Evolutionary conservation across 2,888 invertebrate genomes (phyloP).

Genomic region (Drosophila mettleri): DNA sequence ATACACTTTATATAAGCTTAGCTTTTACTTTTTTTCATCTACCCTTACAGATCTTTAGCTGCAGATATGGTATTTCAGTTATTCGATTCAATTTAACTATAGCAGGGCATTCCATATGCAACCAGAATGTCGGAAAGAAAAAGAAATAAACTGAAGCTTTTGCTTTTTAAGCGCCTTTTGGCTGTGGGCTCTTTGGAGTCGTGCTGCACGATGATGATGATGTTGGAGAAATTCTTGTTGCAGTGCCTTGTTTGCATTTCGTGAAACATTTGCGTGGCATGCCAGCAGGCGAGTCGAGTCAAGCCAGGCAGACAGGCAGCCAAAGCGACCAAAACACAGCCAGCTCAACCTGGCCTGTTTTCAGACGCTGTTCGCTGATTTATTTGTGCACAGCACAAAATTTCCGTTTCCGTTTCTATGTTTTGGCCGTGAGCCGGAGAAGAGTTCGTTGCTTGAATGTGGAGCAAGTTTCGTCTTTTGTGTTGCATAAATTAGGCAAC

Average conservation of each 20-base stretch:
- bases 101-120: slow-evolving; percentile 23
- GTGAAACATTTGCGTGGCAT: slow-evolving; percentile 70
- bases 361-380: slow-evolving; percentile 63
- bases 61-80: slow-evolving; percentile 5
- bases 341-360: slow-evolving; percentile 56
- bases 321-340: slow-evolving; percentile 23
- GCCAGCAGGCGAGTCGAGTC: slow-evolving; percentile 26
- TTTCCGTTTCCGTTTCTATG: slow-evolving; percentile 72
- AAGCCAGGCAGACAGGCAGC: slow-evolving; percentile 11
- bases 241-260: slow-evolving; percentile 71
- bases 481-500: slow-evolving; percentile 79
- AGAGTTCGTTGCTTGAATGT: slow-evolving; percentile 9
- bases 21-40: background rate
- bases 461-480: slow-evolving; percentile 59
- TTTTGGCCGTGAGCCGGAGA: slow-evolving; percentile 23
- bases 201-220: slow-evolving; percentile 16
- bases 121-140: background rate
- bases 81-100: slow-evolving; percentile 14
- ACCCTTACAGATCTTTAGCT: background rate
- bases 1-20: background rate
- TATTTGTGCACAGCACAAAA: slow-evolving; percentile 80
- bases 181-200: slow-evolving; percentile 34
- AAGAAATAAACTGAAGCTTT: slow-evolving; percentile 9
- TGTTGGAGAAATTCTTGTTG: slow-evolving; percentile 63
- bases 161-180: slow-evolving; percentile 39